A percentile compares a stretch with the other conserved stretches of the same genome.
Conservation (phyloP, 2,888 invertebrate species). For the Polydrusus tereticollis region DNA sequence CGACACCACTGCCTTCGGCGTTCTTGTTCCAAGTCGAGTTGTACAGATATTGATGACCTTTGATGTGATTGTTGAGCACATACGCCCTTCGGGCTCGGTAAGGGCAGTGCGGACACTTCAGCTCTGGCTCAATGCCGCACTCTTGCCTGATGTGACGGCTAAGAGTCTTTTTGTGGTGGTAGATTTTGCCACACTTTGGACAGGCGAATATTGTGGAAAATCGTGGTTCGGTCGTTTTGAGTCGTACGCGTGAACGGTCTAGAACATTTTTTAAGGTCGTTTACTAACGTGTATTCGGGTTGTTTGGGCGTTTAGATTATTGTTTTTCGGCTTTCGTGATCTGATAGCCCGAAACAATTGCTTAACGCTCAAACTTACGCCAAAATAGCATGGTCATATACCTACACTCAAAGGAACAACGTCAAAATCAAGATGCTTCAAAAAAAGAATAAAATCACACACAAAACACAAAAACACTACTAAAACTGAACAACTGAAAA, state of each 20-base stretch:
- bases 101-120: conserved; percentile 81
- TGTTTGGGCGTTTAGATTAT: background rate
- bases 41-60: conserved; percentile 59
- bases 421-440: conserved; percentile 36
- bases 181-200: conserved; percentile 67
- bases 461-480: conserved; percentile 25
- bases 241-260: conserved; percentile 19
- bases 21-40: conserved; percentile 39
- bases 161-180: conserved; percentile 69
- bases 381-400: conserved; percentile 19
- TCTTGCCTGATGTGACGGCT: conserved; percentile 68
- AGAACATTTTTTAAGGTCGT: conserved; percentile 30
- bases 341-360: background rate
- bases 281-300: background rate
- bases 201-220: conserved; percentile 58
- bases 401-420: conserved; percentile 32
- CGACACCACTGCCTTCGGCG: background rate
- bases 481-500: conserved; percentile 30
- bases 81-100: conserved; percentile 76
- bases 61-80: conserved; percentile 66
- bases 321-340: background rate
- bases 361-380: background rate
- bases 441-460: conserved; percentile 23
- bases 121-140: conserved; percentile 75
- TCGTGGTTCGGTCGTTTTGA: conserved; percentile 17